Base-by-base conservation (phyloP, 2,888 invertebrate genomes). In the Microplitis deprimator region DNA sequence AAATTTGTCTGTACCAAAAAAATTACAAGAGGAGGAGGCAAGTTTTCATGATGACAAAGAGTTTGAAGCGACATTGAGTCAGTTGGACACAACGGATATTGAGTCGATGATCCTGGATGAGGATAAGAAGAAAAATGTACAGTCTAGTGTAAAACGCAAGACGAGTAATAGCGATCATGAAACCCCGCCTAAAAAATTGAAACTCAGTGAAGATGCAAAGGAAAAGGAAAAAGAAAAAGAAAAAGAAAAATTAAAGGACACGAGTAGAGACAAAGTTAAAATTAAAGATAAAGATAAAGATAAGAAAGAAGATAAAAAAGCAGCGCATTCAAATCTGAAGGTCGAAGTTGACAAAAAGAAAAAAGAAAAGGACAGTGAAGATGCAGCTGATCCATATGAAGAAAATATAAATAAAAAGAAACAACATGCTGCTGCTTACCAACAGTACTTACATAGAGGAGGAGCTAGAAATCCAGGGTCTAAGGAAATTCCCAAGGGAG, bases 401-500 rank as follows among this genome's bases (percentile, higher is more conserved):
- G 94, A 95, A 82, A 91, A 92, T 17, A 92, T 93, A 86, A 94
- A 95, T 84, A 93, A 93, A 68, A 94, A 92, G 85, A 92, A 93
- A 76, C 91, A 93, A 81, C 91, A 93, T 0, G 92, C 93, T 0
- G 92, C 92, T 61, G 90, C 94, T 38, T 97, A 96, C 88, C 93
- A 95, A 81, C 93, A 93, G 82, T 97, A 94, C 88, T 91, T 96
- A 79, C 93, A 95, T 82, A 92, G 96, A 83, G 93, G 94, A 76
- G 95, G 95, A 13, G 97, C 97, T 0, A 93, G 94, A 83, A 93
- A 96, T 91, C 94, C 95, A 29, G 97, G 97, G 6, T 91, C 93
- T 6, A 97, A 97, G 87, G 93, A 94, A 88, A 92, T 96, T 76
- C 97, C 97, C 3, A 93, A 95, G 94, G 96, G 96, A 41, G 91